phyloP scores from a whole-genome alignment of 2,797 vertebrate genomes.

The Syngnathus acus region DNA sequence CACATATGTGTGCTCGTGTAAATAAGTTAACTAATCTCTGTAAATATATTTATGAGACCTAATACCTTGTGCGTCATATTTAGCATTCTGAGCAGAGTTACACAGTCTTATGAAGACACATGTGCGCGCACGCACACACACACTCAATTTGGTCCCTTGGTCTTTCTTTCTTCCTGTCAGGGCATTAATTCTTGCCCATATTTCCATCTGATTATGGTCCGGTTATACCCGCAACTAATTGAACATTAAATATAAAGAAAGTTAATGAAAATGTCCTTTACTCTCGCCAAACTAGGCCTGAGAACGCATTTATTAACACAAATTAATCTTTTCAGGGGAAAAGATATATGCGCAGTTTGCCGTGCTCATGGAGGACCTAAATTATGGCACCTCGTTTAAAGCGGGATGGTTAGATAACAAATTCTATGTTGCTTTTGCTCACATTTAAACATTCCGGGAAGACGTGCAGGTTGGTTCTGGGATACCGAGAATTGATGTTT shows the following conservation, averaged over 20 bases:
- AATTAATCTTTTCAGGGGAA: conserved; percentile 69
- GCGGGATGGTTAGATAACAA: conserved; percentile 62
- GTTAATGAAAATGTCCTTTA: conserved; percentile 86
- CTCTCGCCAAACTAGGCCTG: conserved; percentile 80
- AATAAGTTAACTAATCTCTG: conserved; percentile 58
- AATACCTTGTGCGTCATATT: conserved; percentile 60
- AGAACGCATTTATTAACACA: conserved; percentile 80
- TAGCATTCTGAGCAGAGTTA: conserved; percentile 39
- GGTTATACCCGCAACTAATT: conserved; percentile 81
- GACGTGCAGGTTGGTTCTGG: not conserved
- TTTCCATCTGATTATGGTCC: conserved; percentile 81
- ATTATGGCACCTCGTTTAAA: conserved; percentile 50
- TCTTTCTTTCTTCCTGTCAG: conserved; percentile 68
- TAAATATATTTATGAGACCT: conserved; percentile 65
- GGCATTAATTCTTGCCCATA: conserved; percentile 78
- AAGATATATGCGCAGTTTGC: conserved; percentile 64
- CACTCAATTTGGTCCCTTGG: conserved; percentile 62
- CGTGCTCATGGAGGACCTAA: conserved; percentile 52
- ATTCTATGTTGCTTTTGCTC: conserved; percentile 14
- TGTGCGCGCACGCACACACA: too few species aligned
- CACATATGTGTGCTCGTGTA: conserved; percentile 63
- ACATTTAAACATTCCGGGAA: not conserved
- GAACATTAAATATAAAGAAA: conserved; percentile 86
- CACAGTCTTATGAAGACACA: conserved; percentile 29
- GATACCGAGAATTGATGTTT: not conserved